A percentile compares a stretch with the other conserved stretches of the same genome.
phyloP scores from a whole-genome alignment of 2,888 invertebrate species.

The Scaptomyza flava region DNA sequence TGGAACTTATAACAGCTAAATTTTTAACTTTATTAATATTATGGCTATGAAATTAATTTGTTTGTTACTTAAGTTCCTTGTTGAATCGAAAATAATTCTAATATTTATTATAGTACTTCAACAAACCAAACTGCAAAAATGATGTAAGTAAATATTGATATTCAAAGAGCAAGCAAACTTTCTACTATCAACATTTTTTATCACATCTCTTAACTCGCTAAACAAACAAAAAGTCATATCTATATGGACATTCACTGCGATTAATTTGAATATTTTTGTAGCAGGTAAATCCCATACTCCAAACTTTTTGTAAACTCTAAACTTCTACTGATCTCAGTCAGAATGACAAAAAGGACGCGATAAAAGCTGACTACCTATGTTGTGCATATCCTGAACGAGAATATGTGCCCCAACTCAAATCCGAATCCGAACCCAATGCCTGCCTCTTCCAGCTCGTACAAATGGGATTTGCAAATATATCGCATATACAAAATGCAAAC shows the following conservation, averaged over 20 bases:
- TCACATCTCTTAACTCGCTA: not conserved
- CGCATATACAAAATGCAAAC: slow-evolving; percentile 79
- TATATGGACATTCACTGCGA: not conserved
- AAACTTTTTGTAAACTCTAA: slow-evolving; percentile 11
- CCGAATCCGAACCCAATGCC: slow-evolving; percentile 14
- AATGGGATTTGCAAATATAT: slow-evolving; percentile 77
- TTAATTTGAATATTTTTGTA: slow-evolving; percentile 10
- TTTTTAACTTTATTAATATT: too few relatives aligned
- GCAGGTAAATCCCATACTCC: not conserved
- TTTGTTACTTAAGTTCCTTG: too few relatives aligned
- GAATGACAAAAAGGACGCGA: not conserved
- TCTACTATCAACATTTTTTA: not conserved
- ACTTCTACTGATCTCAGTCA: not conserved
- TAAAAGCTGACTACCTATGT: slow-evolving; percentile 2
- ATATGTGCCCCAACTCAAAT: slow-evolving; percentile 10
- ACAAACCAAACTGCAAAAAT: too few relatives aligned
- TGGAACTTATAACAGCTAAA: too few relatives aligned
- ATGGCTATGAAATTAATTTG: too few relatives aligned
- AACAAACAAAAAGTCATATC: not conserved
- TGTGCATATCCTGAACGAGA: slow-evolving; percentile 17
- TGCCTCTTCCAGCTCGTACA: slow-evolving; percentile 29
- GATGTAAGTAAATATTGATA: too few relatives aligned
- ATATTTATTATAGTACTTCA: too few relatives aligned
- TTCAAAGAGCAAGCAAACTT: too few relatives aligned
- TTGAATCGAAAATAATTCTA: too few relatives aligned